Evolutionary conservation across 1,140 invertebrate genomes (phyloP), one percentile per base, ranked within the genome.

Genomic region (Lithobius niger): DNA sequence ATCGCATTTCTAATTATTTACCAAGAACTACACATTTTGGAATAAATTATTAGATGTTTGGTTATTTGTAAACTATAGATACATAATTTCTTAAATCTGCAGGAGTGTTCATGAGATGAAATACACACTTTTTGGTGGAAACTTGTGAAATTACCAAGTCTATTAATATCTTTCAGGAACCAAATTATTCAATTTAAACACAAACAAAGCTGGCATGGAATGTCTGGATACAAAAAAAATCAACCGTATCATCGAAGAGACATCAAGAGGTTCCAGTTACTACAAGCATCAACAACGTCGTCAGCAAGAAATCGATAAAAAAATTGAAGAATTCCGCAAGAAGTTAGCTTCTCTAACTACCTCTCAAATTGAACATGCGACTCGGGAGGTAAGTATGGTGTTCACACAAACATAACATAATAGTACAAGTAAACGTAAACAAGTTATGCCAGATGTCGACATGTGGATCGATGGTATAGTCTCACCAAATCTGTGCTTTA

Each of bases 251-350:
- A 79, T 81, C 54, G 60, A 71, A 57, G 73, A 79, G 57, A 71
- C 72, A 27, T 79, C 77, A 21, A 71, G 74, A 71, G 79, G 77
- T 2, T 79, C 78, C 2, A 74, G 71, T 54, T 81, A 72, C 67
- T 81, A 74, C 66, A 65, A 72, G 57, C 73, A 78, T 68, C 72
- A 77, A 61, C 62, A 68, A 50, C 65, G 69, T 55, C 55, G 62
- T 13, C 71, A 76, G 59, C 56, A 67, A 51, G 67, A 74, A 60
- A 68, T 72, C 53, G 69, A 75, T 62, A 66, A 69, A 56, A 73
- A 74, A 60, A 74, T 79, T 43, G 55, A 66, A 49, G 64, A 75
- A 47, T 66, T 76, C 55, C 63, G 66, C 58, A 42, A 59, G 21
- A 65, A 65, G 25, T 36, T 68, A 21, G 36, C 61, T 4, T 55